phyloP scores from a whole-genome alignment of 2,797 vertebrate genomes.

The Otolemur crassicaudatus region DNA sequence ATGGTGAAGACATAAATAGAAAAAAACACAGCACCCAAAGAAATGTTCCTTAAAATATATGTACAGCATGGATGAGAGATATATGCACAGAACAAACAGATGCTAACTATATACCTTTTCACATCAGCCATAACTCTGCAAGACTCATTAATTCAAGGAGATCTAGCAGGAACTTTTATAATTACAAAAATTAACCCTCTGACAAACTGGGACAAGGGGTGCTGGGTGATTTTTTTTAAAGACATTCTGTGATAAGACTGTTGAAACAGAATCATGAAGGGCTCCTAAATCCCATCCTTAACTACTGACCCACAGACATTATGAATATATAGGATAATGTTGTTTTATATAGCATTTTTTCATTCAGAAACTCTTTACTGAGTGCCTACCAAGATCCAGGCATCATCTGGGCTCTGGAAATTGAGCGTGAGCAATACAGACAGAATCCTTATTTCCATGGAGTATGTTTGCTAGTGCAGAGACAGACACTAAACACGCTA shows the following conservation, averaged over 20 bases:
- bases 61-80: constrained; percentile 63
- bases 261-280: constrained; percentile 1
- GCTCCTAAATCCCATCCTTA: background rate
- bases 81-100: constrained; percentile 63
- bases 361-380: background rate
- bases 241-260: constrained; percentile 19
- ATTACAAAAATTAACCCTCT: constrained; percentile 45
- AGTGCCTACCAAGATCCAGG: background rate
- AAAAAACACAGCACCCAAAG: constrained; percentile 71
- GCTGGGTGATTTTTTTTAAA: background rate
- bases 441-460: background rate
- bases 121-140: constrained; percentile 55
- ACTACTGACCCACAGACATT: background rate
- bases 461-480: background rate
- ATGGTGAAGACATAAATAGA: constrained; percentile 79
- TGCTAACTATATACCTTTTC: constrained; percentile 68
- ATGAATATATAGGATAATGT: background rate
- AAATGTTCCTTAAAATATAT: constrained; percentile 77
- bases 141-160: constrained; percentile 48
- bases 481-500: background rate
- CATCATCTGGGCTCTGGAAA: background rate
- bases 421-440: background rate
- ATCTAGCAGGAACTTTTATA: background rate
- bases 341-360: background rate
- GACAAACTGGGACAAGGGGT: background rate